Base-by-base conservation (phyloP, 2,888 invertebrate genomes). In the Dasypolia templi region DNA sequence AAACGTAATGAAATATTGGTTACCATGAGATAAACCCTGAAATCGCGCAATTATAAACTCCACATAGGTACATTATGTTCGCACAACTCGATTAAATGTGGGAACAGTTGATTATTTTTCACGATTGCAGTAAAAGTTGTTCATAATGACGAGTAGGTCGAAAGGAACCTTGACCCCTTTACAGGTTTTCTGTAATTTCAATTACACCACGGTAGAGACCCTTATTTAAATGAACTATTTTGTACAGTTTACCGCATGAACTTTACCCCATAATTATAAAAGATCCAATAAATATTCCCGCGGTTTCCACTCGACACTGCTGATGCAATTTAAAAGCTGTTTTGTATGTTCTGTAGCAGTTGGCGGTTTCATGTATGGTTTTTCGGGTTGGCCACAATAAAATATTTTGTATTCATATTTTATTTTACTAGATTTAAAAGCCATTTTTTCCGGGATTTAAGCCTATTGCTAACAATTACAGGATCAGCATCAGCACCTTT, bases 311-410 rank as follows among this genome's bases (percentile, higher is more conserved):
- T 71, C 70, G 42, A 62, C 64, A 49, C 70, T 56, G 55, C 26
- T 61, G 63, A 44, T 56, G 53, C 64, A 77, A 81, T 81, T 77
- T 77, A 81, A 81, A 81, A 77, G 42, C 71, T 65, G 64, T 78
- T 78, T 65, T 82, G 73, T 74, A 62, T 66, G 64, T 29, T 42
- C 51, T 19, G 5, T 26, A 58, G 46, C 65, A 26, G 68, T 71
- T 58, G 12, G 71, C 17, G 74, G 78, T 81, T 69, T 32, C 63
- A 62, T 71, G 42, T 35, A 39, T 32, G 67, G 78, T 64, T 68
- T 70, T 68, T 49, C 44, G 14, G 46, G 73, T 42, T 6, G 3
- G 58, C 82, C 74, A 65, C 67, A 73, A 77, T 65, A 70, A 77
- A 29, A 76, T 22, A 55, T 76, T 81, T 39, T 35, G 46, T 29